These are phyloP conservation scores for Seladonia tumulorum DNA, from an alignment of 2,888 invertebrate genomes.

Conservation along the genomic window DNA sequence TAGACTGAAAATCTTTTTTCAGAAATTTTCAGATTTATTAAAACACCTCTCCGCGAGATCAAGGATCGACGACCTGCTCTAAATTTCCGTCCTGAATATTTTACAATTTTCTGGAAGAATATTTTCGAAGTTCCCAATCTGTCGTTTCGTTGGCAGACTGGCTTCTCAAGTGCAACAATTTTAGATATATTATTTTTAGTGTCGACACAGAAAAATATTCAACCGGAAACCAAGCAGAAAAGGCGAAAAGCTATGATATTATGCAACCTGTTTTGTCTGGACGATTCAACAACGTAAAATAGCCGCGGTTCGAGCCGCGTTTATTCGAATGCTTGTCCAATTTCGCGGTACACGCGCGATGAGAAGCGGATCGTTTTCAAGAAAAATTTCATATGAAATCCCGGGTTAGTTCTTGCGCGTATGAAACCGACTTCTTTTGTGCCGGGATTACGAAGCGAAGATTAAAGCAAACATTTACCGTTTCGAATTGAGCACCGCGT, in stretches of 20 bases:
- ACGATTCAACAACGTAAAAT: conserved; percentile 26
- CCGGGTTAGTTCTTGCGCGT: not conserved
- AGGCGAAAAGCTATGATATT: conserved; percentile 8
- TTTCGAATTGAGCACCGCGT: not conserved
- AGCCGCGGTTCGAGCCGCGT: conserved; percentile 11
- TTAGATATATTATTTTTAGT: not conserved
- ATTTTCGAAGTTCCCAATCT: not conserved
- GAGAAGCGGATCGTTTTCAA: not conserved
- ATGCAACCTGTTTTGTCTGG: not conserved
- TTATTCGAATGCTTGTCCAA: conserved; percentile 25
- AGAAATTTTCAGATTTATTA: not conserved
- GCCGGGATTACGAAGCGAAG: not conserved
- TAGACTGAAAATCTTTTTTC: not conserved
- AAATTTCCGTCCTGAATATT: not conserved
- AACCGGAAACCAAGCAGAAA: not conserved
- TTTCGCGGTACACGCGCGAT: conserved; percentile 17
- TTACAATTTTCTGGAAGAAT: not conserved
- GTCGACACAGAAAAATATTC: not conserved
- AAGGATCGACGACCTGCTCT: too few species aligned
- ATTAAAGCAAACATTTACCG: conserved; percentile 8
- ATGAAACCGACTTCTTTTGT: conserved; percentile 17
- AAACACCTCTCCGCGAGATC: not conserved
- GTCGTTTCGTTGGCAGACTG: not conserved
- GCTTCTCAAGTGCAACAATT: not conserved
- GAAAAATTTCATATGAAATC: conserved; percentile 11